Percentiles rank a stretch among this genome's conserved stretches.
These are phyloP conservation scores for Stegana nigrithorax DNA, from an alignment of 2,888 invertebrate species.

Conservation along the genomic window DNA sequence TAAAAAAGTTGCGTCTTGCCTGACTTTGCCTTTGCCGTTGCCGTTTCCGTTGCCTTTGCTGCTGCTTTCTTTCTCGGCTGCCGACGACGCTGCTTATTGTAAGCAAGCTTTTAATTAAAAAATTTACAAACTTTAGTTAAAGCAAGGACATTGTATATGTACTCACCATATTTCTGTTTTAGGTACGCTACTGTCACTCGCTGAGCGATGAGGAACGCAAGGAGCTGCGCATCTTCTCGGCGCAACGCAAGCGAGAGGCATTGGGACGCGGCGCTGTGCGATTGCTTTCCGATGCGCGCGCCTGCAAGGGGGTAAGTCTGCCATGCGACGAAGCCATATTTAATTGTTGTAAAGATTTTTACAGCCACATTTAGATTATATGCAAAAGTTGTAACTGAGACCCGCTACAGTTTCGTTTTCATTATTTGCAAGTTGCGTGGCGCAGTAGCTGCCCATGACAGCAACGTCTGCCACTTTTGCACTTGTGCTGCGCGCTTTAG, in stretches of 20 bases:
- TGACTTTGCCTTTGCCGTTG: background rate
- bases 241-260: slow-evolving; percentile 93
- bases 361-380: too few species aligned
- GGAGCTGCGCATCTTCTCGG: slow-evolving; percentile 91
- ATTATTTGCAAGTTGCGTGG: slow-evolving; percentile 32
- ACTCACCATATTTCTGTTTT: slow-evolving; percentile 46
- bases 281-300: slow-evolving; percentile 79
- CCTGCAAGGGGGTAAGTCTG: slow-evolving; percentile 81
- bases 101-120: slow-evolving; percentile 60
- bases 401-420: slow-evolving; percentile 60
- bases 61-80: slow-evolving; percentile 20
- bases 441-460: slow-evolving; percentile 11
- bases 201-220: slow-evolving; percentile 93
- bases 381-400: too few species aligned
- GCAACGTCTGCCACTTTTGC: too few species aligned
- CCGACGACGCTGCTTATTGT: slow-evolving; percentile 26
- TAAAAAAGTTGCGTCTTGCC: slow-evolving; percentile 50
- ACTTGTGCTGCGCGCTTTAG: too few species aligned
- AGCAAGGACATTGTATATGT: slow-evolving; percentile 30
- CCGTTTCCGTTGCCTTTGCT: background rate
- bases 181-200: slow-evolving; percentile 94
- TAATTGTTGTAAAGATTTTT: too few species aligned
- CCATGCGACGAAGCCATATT: too few species aligned
- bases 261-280: slow-evolving; percentile 92
- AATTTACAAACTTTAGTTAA: slow-evolving; percentile 38